phyloP scores from a whole-genome alignment of 2,888 invertebrate species.

The Pristionchus japonicus region DNA sequence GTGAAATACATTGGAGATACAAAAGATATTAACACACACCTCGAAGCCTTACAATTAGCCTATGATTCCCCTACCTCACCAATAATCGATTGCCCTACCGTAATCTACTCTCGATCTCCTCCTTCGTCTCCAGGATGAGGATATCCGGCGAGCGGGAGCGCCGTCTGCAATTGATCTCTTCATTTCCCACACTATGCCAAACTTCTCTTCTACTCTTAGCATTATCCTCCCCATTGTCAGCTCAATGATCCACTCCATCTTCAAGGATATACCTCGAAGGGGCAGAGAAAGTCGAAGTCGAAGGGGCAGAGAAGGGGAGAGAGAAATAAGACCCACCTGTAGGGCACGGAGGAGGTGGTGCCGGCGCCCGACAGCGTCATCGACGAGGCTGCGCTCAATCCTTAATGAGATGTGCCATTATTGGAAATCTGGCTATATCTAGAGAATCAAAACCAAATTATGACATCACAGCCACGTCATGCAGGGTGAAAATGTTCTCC shows the following conservation, averaged over 20 bases:
- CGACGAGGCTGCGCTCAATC: slow-evolving; percentile 29
- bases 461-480: too few relatives aligned
- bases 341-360: neutral
- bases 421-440: neutral
- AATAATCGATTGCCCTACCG: slow-evolving; percentile 25
- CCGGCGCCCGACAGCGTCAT: slow-evolving; percentile 16
- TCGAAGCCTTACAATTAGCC: neutral
- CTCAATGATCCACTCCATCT: too few relatives aligned
- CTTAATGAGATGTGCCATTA: neutral
- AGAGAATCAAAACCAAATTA: too few relatives aligned
- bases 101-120: slow-evolving; percentile 45
- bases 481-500: too few relatives aligned
- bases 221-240: too few relatives aligned
- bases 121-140: slow-evolving; percentile 39
- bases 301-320: too few relatives aligned
- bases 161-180: neutral
- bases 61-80: neutral
- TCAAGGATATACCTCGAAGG: too few relatives aligned
- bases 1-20: too few relatives aligned
- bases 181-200: neutral
- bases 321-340: neutral
- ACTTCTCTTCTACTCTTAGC: too few relatives aligned
- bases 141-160: slow-evolving; percentile 26
- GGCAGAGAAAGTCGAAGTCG: too few relatives aligned
- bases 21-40: too few relatives aligned